Evolutionary conservation across 23 tunicate species (phyloP).

Genomic region (Halocynthia aurantium): DNA sequence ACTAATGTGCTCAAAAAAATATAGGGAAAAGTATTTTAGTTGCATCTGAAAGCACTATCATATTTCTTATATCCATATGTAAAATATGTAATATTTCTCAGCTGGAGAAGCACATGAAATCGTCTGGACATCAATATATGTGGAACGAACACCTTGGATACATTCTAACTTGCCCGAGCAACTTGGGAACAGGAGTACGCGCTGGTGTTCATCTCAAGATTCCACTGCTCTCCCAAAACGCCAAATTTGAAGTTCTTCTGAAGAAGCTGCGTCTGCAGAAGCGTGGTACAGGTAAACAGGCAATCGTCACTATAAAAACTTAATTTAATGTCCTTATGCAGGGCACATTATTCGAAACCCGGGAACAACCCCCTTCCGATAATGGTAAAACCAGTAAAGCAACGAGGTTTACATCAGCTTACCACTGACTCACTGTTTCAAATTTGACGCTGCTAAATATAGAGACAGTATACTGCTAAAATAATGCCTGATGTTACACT

Average conservation of each 20-base stretch:
- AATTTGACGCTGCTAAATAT: neutral
- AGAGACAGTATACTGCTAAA: neutral
- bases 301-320: neutral
- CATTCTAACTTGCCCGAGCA: slow-evolving; percentile 43
- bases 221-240: slow-evolving; percentile 20
- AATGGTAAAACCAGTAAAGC: neutral
- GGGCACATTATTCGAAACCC: no score
- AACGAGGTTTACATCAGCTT: neutral
- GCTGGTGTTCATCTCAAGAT: slow-evolving; percentile 44
- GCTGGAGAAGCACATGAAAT: slow-evolving; percentile 15
- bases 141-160: slow-evolving; percentile 54
- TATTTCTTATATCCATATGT: no score
- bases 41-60: no score
- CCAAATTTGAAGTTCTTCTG: slow-evolving; percentile 23
- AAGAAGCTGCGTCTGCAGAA: slow-evolving; percentile 43
- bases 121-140: slow-evolving; percentile 29
- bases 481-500: neutral
- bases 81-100: neutral
- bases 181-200: slow-evolving; percentile 51
- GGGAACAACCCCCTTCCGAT: no score
- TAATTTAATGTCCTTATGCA: no score
- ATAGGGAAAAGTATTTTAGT: no score
- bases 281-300: slow-evolving; percentile 36
- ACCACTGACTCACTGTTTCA: neutral
- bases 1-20: no score